Conservation (phyloP, 2,797 vertebrate species). For the Dendrocincla fuliginosa region DNA sequence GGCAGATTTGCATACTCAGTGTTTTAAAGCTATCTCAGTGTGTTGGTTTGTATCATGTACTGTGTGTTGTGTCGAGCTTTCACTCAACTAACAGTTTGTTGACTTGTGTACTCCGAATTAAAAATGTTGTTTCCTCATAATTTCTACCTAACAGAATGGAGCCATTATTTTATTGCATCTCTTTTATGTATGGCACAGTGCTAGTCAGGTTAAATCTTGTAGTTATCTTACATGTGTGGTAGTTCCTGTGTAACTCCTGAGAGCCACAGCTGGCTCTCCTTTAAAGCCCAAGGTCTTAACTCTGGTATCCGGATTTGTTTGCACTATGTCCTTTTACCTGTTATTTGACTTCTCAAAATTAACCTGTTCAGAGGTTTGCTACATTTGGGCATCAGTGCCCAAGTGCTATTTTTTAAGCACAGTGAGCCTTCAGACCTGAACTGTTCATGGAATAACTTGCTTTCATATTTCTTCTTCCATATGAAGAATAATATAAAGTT, state of each 20-base stretch:
- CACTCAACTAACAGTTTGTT: background rate
- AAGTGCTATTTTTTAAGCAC: background rate
- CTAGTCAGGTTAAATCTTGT: background rate
- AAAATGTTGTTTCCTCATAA: background rate
- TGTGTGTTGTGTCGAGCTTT: background rate
- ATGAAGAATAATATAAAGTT: background rate
- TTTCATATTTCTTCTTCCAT: background rate
- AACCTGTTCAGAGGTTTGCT: background rate
- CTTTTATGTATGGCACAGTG: background rate
- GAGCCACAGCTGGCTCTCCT: background rate
- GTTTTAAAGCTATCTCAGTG: background rate
- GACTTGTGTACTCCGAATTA: background rate
- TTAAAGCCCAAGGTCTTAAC: background rate
- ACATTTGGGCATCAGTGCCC: background rate
- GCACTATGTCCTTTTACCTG: background rate
- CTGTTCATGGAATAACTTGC: background rate
- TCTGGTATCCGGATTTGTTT: background rate
- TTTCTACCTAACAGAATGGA: background rate
- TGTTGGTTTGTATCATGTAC: background rate
- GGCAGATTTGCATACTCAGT: background rate
- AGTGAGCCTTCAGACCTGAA: background rate
- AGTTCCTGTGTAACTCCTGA: background rate
- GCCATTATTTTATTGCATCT: background rate
- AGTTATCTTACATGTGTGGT: accelerated
- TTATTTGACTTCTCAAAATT: background rate